phyloP scores from a whole-genome alignment of 1,140 invertebrate species.

The Ylistrum balloti region DNA sequence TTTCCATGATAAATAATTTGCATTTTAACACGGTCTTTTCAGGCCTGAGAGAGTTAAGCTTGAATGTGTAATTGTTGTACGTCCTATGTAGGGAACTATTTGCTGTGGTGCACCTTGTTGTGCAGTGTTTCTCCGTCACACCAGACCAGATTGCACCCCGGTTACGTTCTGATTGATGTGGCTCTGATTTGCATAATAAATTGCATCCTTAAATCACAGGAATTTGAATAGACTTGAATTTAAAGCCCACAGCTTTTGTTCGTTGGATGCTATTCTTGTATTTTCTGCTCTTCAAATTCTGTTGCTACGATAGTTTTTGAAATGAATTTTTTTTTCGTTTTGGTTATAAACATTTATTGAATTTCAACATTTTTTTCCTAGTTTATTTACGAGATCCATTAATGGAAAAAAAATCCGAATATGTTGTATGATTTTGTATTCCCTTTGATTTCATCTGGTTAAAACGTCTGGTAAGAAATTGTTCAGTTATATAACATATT shows the following conservation, averaged over 20 bases:
- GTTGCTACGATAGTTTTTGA: neutral
- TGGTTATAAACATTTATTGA: neutral
- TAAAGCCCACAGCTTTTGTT: constrained; percentile 38
- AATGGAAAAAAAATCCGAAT: neutral
- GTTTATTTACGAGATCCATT: neutral
- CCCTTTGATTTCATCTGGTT: no score
- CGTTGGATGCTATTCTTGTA: neutral
- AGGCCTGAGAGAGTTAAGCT: neutral
- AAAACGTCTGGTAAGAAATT: no score
- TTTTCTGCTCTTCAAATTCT: constrained; percentile 22
- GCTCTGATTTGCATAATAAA: constrained; percentile 7
- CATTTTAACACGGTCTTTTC: neutral
- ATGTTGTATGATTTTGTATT: no score
- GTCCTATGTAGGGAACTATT: neutral
- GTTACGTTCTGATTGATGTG: neutral
- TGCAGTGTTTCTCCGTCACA: neutral
- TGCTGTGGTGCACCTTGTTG: neutral
- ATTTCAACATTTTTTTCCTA: no score
- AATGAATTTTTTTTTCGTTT: neutral
- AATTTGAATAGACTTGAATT: constrained; percentile 20
- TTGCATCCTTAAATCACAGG: constrained; percentile 34
- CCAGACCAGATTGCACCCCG: constrained; percentile 6
- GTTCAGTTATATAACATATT: no score
- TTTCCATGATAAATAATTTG: constrained; percentile 18
- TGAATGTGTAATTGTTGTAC: neutral